Evolutionary conservation across 1,140 invertebrate genomes (phyloP), one percentile per base, ranked within the genome.

Genomic region (Temnothorax curvispinosus): DNA sequence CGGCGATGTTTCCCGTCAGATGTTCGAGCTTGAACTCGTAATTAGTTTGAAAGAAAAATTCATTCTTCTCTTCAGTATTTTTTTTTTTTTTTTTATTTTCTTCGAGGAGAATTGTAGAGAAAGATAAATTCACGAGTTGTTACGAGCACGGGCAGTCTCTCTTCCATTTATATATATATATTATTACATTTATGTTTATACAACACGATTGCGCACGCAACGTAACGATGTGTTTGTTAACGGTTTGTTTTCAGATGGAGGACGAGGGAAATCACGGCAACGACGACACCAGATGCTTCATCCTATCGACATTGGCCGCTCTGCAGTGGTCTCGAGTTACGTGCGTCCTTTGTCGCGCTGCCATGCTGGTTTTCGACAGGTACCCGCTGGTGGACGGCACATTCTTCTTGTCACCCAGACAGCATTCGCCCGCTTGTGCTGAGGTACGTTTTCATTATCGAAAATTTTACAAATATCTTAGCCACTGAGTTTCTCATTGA

Each of bases 341-440:
- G 4, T 99, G 98, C 94, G 97, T 99, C 11, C 96, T 99, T 72
- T 99, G 99, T 96, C 97, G 98, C 88, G 97, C 97, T 60, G 97
- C 97, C 11, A 97, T 99, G 96, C 96, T 98, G 72, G 98, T 99
- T 80, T 99, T 99, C 95, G 99, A 99, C 96, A 97, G 98, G 86
- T 99, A 99, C 96, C 99, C 99, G 1, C 96, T 99, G 74, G 97
- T 99, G 54, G 99, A 99, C 94, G 99, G 99, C 58, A 99, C 99
- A 11, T 99, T 99, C 96, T 99, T 99, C 96, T 96, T 99, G 38
- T 99, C 98, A 88, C 99, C 99, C 41, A 96, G 97, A 86, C 98
- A 98, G 93, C 98, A 99, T 94, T 97, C 97, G 91, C 97, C 97
- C 93, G 96, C 96, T 90, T 98, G 98, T 92, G 97, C 98, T 86